Conservation (phyloP, 2,888 invertebrate species). For the Lutraria lutraria region DNA sequence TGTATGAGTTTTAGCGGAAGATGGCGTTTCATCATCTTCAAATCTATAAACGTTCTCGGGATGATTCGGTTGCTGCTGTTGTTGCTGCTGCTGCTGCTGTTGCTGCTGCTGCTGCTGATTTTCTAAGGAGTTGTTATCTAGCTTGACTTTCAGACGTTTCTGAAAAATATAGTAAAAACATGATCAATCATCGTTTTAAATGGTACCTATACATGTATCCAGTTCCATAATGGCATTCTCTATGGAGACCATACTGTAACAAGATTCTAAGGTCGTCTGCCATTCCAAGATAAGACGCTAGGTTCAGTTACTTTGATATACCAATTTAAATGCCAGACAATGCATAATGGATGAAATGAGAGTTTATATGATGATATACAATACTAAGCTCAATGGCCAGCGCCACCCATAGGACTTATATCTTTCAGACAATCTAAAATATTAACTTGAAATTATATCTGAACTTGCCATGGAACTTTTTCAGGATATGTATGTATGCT, state of each 20-base stretch:
- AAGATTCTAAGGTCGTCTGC: constrained; percentile 9
- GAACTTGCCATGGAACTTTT: constrained; percentile 8
- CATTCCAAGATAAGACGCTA: not conserved
- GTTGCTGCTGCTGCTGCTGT: constrained; percentile 27
- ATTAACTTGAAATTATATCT: not conserved
- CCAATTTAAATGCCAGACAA: constrained; percentile 19
- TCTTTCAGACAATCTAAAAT: constrained; percentile 15
- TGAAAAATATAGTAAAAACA: constrained; percentile 66
- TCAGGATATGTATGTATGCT: not conserved
- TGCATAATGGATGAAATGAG: constrained; percentile 25
- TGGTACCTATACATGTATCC: not conserved
- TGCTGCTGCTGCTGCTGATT: constrained; percentile 47
- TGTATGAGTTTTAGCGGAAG: constrained; percentile 63
- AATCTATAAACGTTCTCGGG: constrained; percentile 76
- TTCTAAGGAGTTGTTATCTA: constrained; percentile 72
- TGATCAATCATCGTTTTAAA: constrained; percentile 2
- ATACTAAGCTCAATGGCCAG: not conserved
- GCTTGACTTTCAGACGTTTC: constrained; percentile 81
- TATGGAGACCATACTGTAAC: not conserved
- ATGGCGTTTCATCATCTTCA: constrained; percentile 74
- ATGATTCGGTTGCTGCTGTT: constrained; percentile 61
- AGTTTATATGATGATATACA: constrained; percentile 15
- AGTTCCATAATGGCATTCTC: not conserved
- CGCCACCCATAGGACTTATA: constrained; percentile 12
- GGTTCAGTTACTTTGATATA: constrained; percentile 20